Base-by-base conservation (phyloP, 2,113 vertebrate species). In the Australoheros scitulus region DNA sequence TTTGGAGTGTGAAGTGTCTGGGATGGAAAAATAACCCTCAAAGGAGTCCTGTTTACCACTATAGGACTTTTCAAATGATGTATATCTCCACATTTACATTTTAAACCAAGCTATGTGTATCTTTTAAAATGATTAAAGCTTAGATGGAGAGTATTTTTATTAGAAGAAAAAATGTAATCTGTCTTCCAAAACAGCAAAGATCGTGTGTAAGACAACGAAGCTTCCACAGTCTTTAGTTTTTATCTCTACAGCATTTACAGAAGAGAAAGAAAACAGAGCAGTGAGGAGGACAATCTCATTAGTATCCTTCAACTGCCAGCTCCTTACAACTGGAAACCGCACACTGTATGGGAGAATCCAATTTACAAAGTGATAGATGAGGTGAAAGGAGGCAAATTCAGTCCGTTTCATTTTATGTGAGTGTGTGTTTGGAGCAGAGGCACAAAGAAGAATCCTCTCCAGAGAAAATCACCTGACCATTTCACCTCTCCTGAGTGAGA, bases 321-420 rank as follows among this genome's bases (percentile, higher is more conserved):
- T 80, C 34, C 77, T 79, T 32, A 78, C 55, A 32, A 76, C 32
- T 82, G 83, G 76, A 87, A 56, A 41, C 14, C 13, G 29, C 60
- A 81, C 57, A 58, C 20, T 63, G 56, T 36, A 41, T 2, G 0
- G 4, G 57, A 24, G 32, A 61, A 79, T 57, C 77, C 86, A 87
- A 87, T 81, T 82, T 86, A 59, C 10, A 2, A 55, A 82, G 64
- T 81, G 83, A 84, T 34, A 14, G 77, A 91, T 57, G 76, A 82
- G 63, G 83, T 88, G 87, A 80, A 82, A 83, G 72, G 68, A 60
- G 75, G 82, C 57, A 72, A 36, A 61, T 63, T 80, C 61, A 20
- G 5, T 61, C 38, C 81, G 14, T 76, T 50, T 75, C 2, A 8
- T 4, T 85, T 34, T 68, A 75, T 15, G 52, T n/a, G 2, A 58